Evolutionary conservation across 2,888 invertebrate species (phyloP), one percentile per base, ranked within the genome.

Genomic region (Vannuccia rotundouncinata): DNA sequence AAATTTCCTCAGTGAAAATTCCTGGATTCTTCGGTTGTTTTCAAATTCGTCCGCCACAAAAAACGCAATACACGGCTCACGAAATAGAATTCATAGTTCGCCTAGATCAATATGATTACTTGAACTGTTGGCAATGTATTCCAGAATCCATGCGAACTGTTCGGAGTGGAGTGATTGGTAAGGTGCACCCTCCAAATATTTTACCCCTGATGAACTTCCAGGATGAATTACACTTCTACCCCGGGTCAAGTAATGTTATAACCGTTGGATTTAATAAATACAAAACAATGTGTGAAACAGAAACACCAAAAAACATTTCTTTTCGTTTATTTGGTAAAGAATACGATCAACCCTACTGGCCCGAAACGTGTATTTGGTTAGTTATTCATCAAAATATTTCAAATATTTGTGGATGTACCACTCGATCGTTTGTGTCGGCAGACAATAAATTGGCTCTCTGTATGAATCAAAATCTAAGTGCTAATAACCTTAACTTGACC

Each of bases 111-210:
- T 66, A 66, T 22, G 22, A 66, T 66, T 66, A 66, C 25, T 22
- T 66, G 2, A 66, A 66, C 22, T 66, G 66, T 22, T 66, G 66
- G 66, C 66, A 66, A 22, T 66, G 66, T 66, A 66, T 66, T 13
- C 66, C 66, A 2, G 66, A 66, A 66, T 66, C 66, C 25, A 13
- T 66, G 66, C 22, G 2, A 2, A 66, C 66, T 5, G 66, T 22
- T n/a, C 66, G 66, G 5, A 66, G 66, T 66, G 66, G 66, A 5
- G 22, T 66, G 13, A 22, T 13, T 22, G 66, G 10, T 22, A 5
- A 5, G 25, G 25, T 66, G 2, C 66, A 66, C 25, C 22, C 66
- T 22, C 66, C 66, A 22, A 2, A 2, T 66, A 66, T 66, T 66
- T 66, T 13, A 5, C 66, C 66, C 5, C 5, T 5, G 66, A 66